phyloP scores from a whole-genome alignment of 2,113 vertebrate species.

The Typhlomys cinereus region DNA sequence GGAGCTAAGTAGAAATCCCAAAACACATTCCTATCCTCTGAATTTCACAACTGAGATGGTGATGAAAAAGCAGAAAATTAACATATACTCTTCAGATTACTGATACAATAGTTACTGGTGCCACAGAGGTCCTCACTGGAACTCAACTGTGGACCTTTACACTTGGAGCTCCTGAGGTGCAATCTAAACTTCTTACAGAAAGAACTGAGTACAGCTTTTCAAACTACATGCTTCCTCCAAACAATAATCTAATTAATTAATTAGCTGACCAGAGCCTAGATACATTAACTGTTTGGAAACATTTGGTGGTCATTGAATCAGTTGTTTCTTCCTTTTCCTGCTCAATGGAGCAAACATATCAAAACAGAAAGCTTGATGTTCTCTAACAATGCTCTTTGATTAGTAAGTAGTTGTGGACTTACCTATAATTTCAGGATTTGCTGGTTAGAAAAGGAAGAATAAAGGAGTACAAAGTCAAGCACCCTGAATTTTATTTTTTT shows the following conservation, averaged over 20 bases:
- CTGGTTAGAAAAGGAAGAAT: constrained; percentile 55
- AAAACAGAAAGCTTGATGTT: constrained; percentile 36
- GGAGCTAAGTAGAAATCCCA: neutral
- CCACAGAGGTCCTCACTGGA: neutral
- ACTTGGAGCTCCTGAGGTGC: neutral
- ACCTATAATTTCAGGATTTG: constrained; percentile 70
- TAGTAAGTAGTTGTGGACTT: constrained; percentile 1
- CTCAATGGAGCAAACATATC: constrained; percentile 37
- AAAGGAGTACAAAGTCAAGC: neutral
- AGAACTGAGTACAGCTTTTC: constrained; percentile 2
- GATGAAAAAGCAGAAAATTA: constrained; percentile 18
- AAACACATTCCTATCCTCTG: neutral
- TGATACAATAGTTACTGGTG: neutral
- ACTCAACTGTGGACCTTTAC: neutral
- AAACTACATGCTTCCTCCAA: neutral
- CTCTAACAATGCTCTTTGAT: constrained; percentile 19
- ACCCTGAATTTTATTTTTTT: neutral
- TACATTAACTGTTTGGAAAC: constrained; percentile 37
- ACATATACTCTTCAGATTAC: constrained; percentile 14
- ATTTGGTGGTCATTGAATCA: constrained; percentile 48
- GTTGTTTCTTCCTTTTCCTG: neutral
- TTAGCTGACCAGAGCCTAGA: neutral
- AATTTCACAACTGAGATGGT: neutral
- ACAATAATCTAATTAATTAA: constrained; percentile 24
- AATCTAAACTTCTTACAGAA: constrained; percentile 47